Conservation (phyloP, 1,140 invertebrate genomes). For the Bradynema listronoti region DNA sequence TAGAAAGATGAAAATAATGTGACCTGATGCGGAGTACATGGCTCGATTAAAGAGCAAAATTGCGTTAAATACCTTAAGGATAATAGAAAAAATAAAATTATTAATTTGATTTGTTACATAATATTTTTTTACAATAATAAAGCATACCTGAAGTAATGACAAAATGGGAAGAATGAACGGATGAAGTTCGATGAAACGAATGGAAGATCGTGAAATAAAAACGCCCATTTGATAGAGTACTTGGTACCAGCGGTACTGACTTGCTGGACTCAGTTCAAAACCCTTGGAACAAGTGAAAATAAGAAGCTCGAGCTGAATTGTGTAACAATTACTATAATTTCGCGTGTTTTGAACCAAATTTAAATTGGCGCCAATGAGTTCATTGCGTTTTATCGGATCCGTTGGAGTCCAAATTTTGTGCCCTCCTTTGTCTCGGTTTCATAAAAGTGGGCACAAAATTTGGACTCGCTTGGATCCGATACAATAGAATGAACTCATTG, state of each 20-base stretch:
- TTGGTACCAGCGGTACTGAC: conserved; percentile 76
- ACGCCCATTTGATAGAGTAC: conserved; percentile 79
- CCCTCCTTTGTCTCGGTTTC: too few relatives aligned
- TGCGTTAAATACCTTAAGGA: conserved; percentile 40
- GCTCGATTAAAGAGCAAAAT: conserved; percentile 43
- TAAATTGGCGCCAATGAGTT: too few relatives aligned
- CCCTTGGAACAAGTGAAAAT: conserved; percentile 64
- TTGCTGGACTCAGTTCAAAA: conserved; percentile 65
- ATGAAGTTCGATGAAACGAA: conserved; percentile 65
- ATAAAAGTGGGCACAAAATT: too few relatives aligned
- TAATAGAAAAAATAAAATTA: conserved; percentile 16
- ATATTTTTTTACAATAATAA: conserved; percentile 11
- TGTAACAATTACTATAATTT: too few relatives aligned
- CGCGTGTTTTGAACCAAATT: too few relatives aligned
- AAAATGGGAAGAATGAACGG: conserved; percentile 70
- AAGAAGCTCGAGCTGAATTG: conserved; percentile 73
- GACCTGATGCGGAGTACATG: conserved; percentile 31
- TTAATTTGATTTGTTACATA: neutral
- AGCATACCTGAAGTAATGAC: conserved; percentile 68
- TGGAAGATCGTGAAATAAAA: conserved; percentile 76
- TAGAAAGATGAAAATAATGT: conserved; percentile 44
- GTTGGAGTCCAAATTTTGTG: too few relatives aligned
- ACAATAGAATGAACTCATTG: too few relatives aligned
- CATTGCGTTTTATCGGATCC: too few relatives aligned
- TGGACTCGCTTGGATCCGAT: too few relatives aligned